These are phyloP conservation scores for Hofmannophila pseudospretella DNA, from an alignment of 2,888 invertebrate genomes.

Conservation along the genomic window DNA sequence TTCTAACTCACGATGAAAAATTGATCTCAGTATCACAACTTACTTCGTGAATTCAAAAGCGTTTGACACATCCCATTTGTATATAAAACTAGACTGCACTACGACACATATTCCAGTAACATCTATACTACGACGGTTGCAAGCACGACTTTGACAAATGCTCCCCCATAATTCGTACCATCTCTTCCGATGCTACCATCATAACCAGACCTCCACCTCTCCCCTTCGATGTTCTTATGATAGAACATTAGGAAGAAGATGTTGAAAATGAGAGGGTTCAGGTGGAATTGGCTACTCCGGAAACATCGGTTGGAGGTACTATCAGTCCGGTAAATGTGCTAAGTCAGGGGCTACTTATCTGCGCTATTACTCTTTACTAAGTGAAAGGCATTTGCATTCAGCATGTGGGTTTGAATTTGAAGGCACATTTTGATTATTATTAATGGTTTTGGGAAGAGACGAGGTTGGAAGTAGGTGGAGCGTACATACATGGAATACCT, in stretches of 20 bases:
- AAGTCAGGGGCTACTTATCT: constrained; percentile 63
- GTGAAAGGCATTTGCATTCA: constrained; percentile 53
- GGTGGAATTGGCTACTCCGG: constrained; percentile 28
- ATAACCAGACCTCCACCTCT: constrained; percentile 26
- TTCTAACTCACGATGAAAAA: too few relatives aligned
- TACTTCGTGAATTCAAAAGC: too few relatives aligned
- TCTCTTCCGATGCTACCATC: constrained; percentile 30
- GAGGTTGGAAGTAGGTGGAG: not conserved
- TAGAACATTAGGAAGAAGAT: constrained; percentile 10
- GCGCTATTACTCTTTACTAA: constrained; percentile 54
- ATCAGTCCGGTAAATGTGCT: constrained; percentile 56
- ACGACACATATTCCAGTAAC: not conserved
- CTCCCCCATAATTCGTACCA: constrained; percentile 51
- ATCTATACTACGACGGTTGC: constrained; percentile 31
- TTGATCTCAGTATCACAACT: too few relatives aligned
- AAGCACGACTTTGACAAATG: constrained; percentile 64
- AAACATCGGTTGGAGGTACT: constrained; percentile 52
- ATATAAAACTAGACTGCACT: constrained; percentile 1
- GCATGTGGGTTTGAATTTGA: constrained; percentile 21
- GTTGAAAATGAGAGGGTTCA: constrained; percentile 22
- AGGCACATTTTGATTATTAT: constrained; percentile 4
- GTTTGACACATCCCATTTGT: not conserved
- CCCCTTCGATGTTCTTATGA: constrained; percentile 8
- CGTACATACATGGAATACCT: too few relatives aligned
- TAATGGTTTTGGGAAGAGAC: constrained; percentile 2